Base-by-base conservation (phyloP, 2,888 invertebrate genomes). In the Leptinotarsa haldemani region DNA sequence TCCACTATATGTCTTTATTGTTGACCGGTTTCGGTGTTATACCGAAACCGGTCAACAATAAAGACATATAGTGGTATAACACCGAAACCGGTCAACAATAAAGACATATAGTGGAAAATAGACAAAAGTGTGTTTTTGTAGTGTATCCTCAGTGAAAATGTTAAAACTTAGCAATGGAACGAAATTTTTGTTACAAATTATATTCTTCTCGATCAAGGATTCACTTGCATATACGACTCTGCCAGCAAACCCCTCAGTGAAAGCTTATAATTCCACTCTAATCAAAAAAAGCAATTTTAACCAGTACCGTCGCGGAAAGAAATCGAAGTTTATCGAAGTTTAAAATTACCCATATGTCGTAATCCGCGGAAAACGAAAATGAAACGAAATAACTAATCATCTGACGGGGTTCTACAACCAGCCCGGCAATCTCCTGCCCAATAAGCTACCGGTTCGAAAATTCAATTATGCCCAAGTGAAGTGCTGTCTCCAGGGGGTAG, bases 401-500 rank as follows among this genome's bases (percentile, higher is more conserved):
- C 84, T 15, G 56, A 81, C 81, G 81, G 82, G 82, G 80, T 81
- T 80, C 80, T 78, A 81, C 78, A 65, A 56, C 69, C 69, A 82
- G 83, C 75, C 77, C 70, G 77, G 78, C 86, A 87, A 87, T 87
- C 86, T 85, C 85, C 86, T 83, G 84, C 86, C 86, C 87, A 87
- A 87, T 87, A 87, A 86, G 85, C 86, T 85, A 80, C 83, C 85
- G 85, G 85, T 85, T 84, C 84, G 85, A 85, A 86, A 87, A 87
- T 87, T 87, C 87, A 86, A 88, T 87, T 87, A 87, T 86, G 82
- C 84, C 84, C 83, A 84, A 86, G 85, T 85, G 85, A 83, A 84
- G 84, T 82, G 84, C 79, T 78, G 82, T 81, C 82, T 82, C 83
- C 80, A 78, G 81, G 83, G 82, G 82, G 81, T 76, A 82, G 78